phyloP scores from a whole-genome alignment of 2,888 invertebrate genomes.

The Drosophila limbata region DNA sequence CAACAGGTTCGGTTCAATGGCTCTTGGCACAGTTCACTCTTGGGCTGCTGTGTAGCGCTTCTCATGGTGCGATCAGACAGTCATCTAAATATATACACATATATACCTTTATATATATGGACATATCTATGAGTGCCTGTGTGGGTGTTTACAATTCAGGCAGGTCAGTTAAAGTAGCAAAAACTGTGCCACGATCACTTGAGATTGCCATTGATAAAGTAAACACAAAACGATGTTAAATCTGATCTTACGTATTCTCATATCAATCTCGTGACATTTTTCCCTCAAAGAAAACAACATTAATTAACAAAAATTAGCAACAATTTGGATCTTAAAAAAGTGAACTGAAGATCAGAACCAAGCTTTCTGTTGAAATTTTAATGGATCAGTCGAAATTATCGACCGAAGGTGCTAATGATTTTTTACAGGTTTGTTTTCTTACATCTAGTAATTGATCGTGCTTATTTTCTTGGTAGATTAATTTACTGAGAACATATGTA shows the following conservation, averaged over 20 bases:
- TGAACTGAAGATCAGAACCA: not conserved
- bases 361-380: slow-evolving; percentile 6
- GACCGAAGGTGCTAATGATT: slow-evolving; percentile 6
- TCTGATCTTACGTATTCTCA: not conserved
- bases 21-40: slow-evolving; percentile 38
- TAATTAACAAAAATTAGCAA: slow-evolving; percentile 5
- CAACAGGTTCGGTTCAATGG: slow-evolving; percentile 63
- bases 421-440: not conserved
- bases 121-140: slow-evolving; percentile 6
- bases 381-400: slow-evolving; percentile 1
- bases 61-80: slow-evolving; percentile 17
- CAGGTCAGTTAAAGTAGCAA: slow-evolving; percentile 47
- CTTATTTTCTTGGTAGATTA: not conserved
- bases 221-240: not conserved
- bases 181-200: slow-evolving; percentile 38
- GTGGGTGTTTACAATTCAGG: slow-evolving; percentile 26
- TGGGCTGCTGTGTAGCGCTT: slow-evolving; percentile 16
- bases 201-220: slow-evolving; percentile 8
- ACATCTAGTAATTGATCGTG: too few relatives aligned
- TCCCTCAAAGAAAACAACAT: not conserved
- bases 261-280: slow-evolving; percentile 4
- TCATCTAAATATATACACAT: slow-evolving; percentile 9
- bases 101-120: slow-evolving; percentile 10
- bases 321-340: not conserved
- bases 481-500: not conserved